Evolutionary conservation across 2,797 vertebrate species (phyloP).

Genomic region (Neomorphus geoffroyi): DNA sequence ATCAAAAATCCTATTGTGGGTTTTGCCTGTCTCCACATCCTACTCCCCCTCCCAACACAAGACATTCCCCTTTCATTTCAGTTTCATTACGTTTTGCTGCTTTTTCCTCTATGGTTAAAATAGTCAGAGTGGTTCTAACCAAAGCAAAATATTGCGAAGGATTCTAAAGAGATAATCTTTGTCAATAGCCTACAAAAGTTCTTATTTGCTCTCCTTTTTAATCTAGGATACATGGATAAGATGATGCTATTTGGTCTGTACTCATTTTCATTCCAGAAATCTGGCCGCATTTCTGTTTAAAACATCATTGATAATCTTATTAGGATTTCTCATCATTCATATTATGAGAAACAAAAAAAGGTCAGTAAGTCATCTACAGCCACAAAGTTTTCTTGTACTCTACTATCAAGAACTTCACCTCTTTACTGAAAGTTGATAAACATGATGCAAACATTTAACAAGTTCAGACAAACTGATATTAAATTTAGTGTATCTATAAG

Average conservation of each 20-base stretch:
- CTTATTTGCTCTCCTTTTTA: slow-evolving; percentile 7
- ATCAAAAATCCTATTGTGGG: background rate
- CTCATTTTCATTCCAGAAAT: background rate
- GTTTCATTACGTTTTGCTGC: background rate
- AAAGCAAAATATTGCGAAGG: slow-evolving; percentile 10
- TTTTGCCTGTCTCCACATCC: background rate
- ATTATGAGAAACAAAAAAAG: slow-evolving; percentile 1
- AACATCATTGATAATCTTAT: background rate
- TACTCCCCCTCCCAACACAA: background rate
- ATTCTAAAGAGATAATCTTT: slow-evolving; percentile 6
- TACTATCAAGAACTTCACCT: background rate
- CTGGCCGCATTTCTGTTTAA: slow-evolving; percentile 18
- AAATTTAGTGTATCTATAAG: background rate
- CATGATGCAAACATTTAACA: background rate
- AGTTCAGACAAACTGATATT: background rate
- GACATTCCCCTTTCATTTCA: background rate
- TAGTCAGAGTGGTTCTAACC: background rate
- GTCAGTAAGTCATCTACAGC: slow-evolving; percentile 23
- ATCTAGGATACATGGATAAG: slow-evolving; percentile 7
- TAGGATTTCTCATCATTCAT: background rate
- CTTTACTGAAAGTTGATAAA: background rate
- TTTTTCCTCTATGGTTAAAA: background rate
- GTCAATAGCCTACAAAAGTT: background rate
- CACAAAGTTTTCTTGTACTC: slow-evolving; percentile 55
- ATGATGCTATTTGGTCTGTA: slow-evolving; percentile 8